Base-by-base conservation (phyloP, 2,113 vertebrate genomes). In the Pseudolaguvia tuberculata region DNA sequence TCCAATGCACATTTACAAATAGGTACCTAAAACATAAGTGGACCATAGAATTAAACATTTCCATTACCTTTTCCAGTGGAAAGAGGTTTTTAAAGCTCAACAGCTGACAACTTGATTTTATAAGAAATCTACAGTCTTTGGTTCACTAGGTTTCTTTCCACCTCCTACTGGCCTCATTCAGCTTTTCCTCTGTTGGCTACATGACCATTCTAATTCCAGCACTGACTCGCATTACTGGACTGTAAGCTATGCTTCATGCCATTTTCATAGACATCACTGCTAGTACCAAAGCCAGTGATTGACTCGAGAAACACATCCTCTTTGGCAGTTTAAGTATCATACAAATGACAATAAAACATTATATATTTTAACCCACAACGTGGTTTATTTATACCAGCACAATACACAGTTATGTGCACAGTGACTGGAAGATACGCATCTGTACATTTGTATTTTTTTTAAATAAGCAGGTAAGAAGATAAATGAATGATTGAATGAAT, bases 71-170 rank as follows among this genome's bases (percentile, higher is more conserved):
- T 4, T 50, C 18, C 18, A 21, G 39, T 27, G 20, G 55, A 72
- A 72, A 35, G 14, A 42, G 21, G 52, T 27, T 13, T 4, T 15
- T 62, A 8, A 7, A 9, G 13, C 25, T 3, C 9, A 72, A 52
- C 56, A 72, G 18, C 45, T 65, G 61, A 55, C 51, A 56, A 56
- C 45, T 66, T 25, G 23, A 23, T 27, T 66, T 27, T 57, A 35
- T 55, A 45, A 71, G 31, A 35, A 71, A 71, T 71, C 52, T 71
- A 71, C 14, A 56, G 21, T 56, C 52, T 71, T 31, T 71, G 52
- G 69, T 20, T 35, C 71, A 73, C 47, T 21, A 27, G 29, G 70
- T 50, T 61, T 59, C 45, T 42, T 62, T 73, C 45, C 47, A 61
- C 27, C 23, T 35, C 45, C 10, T 31, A 73, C 29, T 51, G 47